These are phyloP conservation scores for Plotosus lineatus DNA, from an alignment of 2,113 vertebrate genomes.

Conservation along the genomic window DNA sequence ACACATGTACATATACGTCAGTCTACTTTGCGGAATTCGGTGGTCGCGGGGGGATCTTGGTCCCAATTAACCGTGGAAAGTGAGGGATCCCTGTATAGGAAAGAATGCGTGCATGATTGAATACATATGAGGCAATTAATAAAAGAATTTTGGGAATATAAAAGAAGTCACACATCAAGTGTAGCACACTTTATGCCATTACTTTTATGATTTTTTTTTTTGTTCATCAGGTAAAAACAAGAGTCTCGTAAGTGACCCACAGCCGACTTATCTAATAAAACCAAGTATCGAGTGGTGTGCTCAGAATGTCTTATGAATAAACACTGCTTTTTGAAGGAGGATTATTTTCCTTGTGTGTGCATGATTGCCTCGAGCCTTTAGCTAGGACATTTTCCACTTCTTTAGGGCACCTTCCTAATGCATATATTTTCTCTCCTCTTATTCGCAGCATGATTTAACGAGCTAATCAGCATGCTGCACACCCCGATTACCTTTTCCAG, in stretches of 20 bases:
- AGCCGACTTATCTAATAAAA: constrained; percentile 13
- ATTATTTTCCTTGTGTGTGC: constrained; percentile 12
- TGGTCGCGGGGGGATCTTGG: no score
- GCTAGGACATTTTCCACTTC: constrained; percentile 1
- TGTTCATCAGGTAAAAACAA: constrained; percentile 4
- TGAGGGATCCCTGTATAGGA: no score
- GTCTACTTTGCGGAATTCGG: no score
- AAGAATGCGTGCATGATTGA: constrained; percentile 3
- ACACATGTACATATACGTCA: no score
- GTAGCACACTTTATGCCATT: constrained; percentile 48
- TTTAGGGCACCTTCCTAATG: not conserved
- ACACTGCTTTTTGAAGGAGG: not conserved
- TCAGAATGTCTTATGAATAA: constrained; percentile 6
- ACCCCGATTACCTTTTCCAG: constrained; percentile 15
- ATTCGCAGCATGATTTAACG: constrained; percentile 3
- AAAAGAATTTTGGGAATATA: no score
- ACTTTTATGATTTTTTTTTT: constrained; percentile 7
- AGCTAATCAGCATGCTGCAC: constrained; percentile 27
- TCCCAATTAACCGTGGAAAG: no score
- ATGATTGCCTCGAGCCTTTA: not conserved
- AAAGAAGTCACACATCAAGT: constrained; percentile 45
- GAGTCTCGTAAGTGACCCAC: not conserved
- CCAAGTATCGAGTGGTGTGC: not conserved
- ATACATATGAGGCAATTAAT: constrained; percentile 41
- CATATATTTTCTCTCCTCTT: not conserved